phyloP scores from a whole-genome alignment of 2,113 vertebrate genomes.

The Podilymbus podiceps region DNA sequence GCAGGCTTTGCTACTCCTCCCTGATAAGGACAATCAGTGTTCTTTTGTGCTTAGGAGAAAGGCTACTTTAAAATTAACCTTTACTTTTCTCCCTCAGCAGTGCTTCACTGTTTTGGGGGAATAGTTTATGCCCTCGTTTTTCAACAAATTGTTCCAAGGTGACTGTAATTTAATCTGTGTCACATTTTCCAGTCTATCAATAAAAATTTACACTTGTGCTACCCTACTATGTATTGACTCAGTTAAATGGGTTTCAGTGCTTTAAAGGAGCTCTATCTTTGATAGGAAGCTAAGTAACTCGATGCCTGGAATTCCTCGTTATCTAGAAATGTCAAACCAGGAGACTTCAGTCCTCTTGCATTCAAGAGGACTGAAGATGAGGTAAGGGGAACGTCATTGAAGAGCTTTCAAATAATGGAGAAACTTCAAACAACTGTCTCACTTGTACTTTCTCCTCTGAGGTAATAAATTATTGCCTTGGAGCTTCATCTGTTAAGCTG shows the following conservation, averaged over 20 bases:
- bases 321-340: neutral
- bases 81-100: neutral
- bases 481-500: neutral
- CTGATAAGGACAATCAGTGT: neutral
- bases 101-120: neutral
- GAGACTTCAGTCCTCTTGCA: neutral
- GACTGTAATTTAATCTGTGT: neutral
- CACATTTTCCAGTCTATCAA: neutral
- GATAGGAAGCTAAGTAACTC: neutral
- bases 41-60: constrained; percentile 3
- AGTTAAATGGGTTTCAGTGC: neutral
- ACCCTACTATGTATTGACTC: fast-evolving
- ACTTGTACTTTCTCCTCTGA: neutral
- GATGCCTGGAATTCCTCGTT: neutral
- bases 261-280: neutral
- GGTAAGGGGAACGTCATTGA: neutral
- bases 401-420: neutral
- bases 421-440: neutral
- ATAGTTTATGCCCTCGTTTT: neutral
- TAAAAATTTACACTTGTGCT: neutral
- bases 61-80: neutral
- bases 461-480: neutral
- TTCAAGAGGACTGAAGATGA: neutral
- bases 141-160: neutral
- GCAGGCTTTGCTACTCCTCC: constrained; percentile 22